Evolutionary conservation across 2,113 vertebrate species (phyloP).

Genomic region (Brachypteracias leptosomus): DNA sequence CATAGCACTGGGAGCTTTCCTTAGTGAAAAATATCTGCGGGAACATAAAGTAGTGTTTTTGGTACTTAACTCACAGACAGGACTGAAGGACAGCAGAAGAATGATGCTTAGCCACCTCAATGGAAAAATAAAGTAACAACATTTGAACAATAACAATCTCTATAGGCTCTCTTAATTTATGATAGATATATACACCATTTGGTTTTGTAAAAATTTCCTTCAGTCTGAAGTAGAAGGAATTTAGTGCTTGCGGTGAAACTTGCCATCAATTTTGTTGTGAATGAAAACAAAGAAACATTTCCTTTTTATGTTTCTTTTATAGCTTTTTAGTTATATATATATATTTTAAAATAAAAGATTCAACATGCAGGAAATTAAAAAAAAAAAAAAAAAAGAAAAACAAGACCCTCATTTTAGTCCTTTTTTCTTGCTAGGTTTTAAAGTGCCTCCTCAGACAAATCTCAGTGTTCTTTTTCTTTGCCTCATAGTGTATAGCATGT

Average conservation of each 20-base stretch:
- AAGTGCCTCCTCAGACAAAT: neutral
- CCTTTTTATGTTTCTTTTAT: neutral
- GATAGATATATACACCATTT: neutral
- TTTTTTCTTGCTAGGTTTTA: neutral
- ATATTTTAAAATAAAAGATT: neutral
- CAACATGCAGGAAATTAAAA: neutral
- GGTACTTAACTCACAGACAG: neutral
- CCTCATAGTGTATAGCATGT: neutral
- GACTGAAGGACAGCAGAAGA: neutral
- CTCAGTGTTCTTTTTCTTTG: neutral
- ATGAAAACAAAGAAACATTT: slow-evolving; percentile 16
- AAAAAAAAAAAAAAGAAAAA: neutral
- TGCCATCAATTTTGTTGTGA: neutral
- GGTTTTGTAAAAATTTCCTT: neutral
- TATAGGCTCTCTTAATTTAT: neutral
- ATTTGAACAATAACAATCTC: neutral
- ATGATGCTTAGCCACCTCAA: neutral
- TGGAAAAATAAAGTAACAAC: neutral
- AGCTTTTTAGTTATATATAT: neutral
- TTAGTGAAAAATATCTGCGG: neutral
- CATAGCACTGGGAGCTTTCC: neutral
- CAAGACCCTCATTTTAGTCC: neutral
- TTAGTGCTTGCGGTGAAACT: neutral
- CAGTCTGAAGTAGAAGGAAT: neutral
- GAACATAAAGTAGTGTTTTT: neutral